A percentile compares a stretch with the other conserved stretches of the same genome.
Evolutionary conservation across 2,113 vertebrate genomes (phyloP).

Genomic region (Arizona elegans): DNA sequence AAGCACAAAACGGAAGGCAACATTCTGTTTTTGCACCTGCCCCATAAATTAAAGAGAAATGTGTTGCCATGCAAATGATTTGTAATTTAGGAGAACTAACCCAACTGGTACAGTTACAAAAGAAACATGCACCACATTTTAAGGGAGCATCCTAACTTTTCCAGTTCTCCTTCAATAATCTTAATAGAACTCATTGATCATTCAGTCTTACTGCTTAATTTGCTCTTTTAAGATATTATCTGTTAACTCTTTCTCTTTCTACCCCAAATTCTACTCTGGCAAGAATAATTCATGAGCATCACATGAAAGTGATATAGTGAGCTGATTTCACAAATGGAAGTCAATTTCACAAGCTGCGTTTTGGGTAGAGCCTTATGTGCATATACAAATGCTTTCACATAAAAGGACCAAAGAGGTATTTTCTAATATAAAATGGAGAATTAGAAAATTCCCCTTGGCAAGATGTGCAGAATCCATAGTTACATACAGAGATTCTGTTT

Average conservation of each 20-base stretch:
- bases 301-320: not conserved
- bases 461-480: not conserved
- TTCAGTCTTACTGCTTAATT: not conserved
- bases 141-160: conserved; percentile 25
- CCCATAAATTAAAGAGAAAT: conserved; percentile 56
- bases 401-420: not conserved
- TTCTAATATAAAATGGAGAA: not conserved
- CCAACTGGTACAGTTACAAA: conserved; percentile 1
- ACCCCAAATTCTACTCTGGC: not conserved
- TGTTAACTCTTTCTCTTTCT: not conserved
- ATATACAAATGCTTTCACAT: not conserved
- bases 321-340: not conserved
- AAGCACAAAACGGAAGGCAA: conserved; percentile 36
- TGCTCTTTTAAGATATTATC: not conserved
- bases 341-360: not conserved
- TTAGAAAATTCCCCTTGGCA: not conserved
- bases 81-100: conserved; percentile 48
- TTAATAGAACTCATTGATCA: conserved; percentile 20
- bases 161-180: not conserved
- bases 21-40: conserved; percentile 23
- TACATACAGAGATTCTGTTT: not conserved
- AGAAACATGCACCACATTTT: conserved; percentile 21
- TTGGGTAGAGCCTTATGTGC: not conserved
- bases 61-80: conserved; percentile 52
- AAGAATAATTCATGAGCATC: not conserved